These are phyloP conservation scores for Trachymyrmex cornetzi DNA, from an alignment of 1,140 invertebrate species.

Conservation along the genomic window DNA sequence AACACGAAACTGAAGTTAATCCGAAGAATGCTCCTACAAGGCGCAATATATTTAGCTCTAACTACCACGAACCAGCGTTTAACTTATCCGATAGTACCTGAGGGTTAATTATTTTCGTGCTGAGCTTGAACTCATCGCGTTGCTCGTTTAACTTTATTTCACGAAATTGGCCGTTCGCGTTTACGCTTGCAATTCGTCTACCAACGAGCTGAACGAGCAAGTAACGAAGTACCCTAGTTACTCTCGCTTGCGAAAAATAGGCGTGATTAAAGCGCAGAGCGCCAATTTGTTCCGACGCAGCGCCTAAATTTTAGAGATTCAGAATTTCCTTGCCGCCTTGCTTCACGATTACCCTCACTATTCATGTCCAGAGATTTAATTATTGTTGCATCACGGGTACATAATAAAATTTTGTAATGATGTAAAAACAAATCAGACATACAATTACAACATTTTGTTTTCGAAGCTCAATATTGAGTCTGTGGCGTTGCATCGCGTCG, in stretches of 20 bases:
- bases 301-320: slow-evolving; percentile 18
- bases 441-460: not conserved
- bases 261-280: not conserved
- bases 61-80: slow-evolving; percentile 29
- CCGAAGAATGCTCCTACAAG: slow-evolving; percentile 20
- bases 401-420: not conserved
- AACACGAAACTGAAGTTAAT: slow-evolving; percentile 41
- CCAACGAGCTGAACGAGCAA: slow-evolving; percentile 42
- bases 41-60: slow-evolving; percentile 49
- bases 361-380: not conserved
- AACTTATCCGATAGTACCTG: slow-evolving; percentile 44
- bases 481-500: slow-evolving; percentile 52
- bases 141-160: slow-evolving; percentile 58
- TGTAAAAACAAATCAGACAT: not conserved
- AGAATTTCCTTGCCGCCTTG: not conserved
- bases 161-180: slow-evolving; percentile 41
- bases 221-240: slow-evolving; percentile 41
- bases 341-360: not conserved
- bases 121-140: slow-evolving; percentile 45
- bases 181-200: slow-evolving; percentile 46
- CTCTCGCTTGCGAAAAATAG: slow-evolving; percentile 20
- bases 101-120: slow-evolving; percentile 52
- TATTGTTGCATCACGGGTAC: not conserved
- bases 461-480: not conserved
- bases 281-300: not conserved